Base-by-base conservation (phyloP, 1,140 invertebrate genomes). In the Ostrea denselamellosa region DNA sequence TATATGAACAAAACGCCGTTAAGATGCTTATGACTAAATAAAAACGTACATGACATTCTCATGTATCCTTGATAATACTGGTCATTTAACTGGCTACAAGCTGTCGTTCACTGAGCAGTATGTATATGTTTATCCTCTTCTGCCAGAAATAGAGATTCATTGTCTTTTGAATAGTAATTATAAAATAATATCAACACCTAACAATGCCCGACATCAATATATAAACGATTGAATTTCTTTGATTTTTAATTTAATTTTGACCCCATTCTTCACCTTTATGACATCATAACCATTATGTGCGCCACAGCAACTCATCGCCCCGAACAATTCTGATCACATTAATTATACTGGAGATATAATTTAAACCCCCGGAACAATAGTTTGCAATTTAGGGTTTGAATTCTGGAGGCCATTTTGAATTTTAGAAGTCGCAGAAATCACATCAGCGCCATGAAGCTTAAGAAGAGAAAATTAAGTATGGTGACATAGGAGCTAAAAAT, bases 331-430 rank as follows among this genome's bases (percentile, higher is more conserved):
- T 77, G 68, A 77, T 77, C 68, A 14, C 4, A 77, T 34, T 25
- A 77, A 77, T 77, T 28, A 25, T 28, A 77, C 12, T 10, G 25
- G 22, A 77, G 68, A 77, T 77, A 77, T 77, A 25, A 34, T 77
- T 77, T 77, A 77, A 77, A 77, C 28, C 28, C 68, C 10, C 12
- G 28, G 68, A 77, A 77, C 68, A 77, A 77, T 14, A 25, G 22
- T 28, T 34, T 22, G 28, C 68, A 28, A 77, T n/a, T 28, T 77
- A 9, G n/a, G 28, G 12, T 34, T 34, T 77, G 68, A 77, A 77
- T 17, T 77, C 25, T 77, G 68, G 68, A 77, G 28, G 68, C 68
- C 68, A 77, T 77, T 77, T 77, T 77, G 68, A 77, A 77, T 77
- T 28, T 77, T 34, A 34, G 68, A 77, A 25, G 68, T 77, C 68